Base-by-base conservation (phyloP, 1,140 invertebrate species). In the Musca vetustissima region DNA sequence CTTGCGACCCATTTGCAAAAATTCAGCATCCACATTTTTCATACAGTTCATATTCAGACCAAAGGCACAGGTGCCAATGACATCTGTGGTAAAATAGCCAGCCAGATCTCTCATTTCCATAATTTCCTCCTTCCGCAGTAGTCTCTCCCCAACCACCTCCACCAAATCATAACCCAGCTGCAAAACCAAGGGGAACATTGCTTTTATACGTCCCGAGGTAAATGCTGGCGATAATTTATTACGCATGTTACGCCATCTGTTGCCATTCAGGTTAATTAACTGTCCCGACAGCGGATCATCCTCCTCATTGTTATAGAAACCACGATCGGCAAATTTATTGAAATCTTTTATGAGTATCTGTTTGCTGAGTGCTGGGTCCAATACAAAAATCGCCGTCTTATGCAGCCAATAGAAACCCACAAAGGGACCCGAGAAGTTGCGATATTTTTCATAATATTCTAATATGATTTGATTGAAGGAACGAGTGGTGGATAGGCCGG, bases 41-140 rank as follows among this genome's bases (percentile, higher is more conserved):
- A 86, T 76, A 22, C 83, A 79, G 53, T 86, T 81, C 32, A 83
- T 82, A 14, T 87, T 82, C 4, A 86, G 72, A 0, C 86, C 86
- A 59, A 86, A 87, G 14, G 83, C 86, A 68, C 83, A 83, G 7
- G 80, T 83, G 0, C 85, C 85, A 24, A 87, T 87, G 1, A 86
- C 81, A 75, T 90, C 89, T 32, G 88, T 89, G 0, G 87, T 86
- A 71, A 86, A 90, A 59, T 85, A 84, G 0, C 85, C 85, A 57
- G 87, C 84, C 2, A 88, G 73, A 19, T 90, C 86, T 13, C 86
- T 85, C 32, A 88, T 82, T 72, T 89, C 86, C 0, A 88, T 52
- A 73, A 71, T 1, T 1, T 28, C 21, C 0, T 52, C 24, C 3
- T 73, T 69, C 0, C 70, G 66, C 13, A 36, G 8, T 8, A 36